Evolutionary conservation across 2,797 vertebrate genomes (phyloP), one percentile per base, ranked within the genome.

Genomic region (Argentina silus): DNA sequence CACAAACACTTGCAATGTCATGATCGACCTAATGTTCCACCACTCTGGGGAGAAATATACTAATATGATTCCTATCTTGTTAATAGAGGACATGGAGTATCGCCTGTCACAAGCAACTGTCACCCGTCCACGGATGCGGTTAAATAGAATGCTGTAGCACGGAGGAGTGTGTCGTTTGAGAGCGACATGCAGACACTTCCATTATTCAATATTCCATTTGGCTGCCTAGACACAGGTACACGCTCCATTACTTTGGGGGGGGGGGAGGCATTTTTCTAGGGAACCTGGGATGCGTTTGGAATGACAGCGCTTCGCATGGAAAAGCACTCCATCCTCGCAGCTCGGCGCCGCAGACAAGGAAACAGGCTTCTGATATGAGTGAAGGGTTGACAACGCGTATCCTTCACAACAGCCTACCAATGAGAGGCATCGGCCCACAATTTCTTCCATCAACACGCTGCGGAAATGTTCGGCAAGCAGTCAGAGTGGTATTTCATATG

Each of bases 151-250:
- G 83, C 80, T 81, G 9, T 45, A 23, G 19, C 21, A 78, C 69
- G 48, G 70, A 82, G 72, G 80, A 77, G 47, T 64, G 65, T 82
- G 76, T 77, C 71, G 81, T 71, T 77, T 51, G 63, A 79, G 67
- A 81, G 69, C 72, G 68, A 77, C 59, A 75, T n/a, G 2, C 70
- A 82, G 73, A 85, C 63, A n/a, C 74, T 64, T 78, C 75, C 60
- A 90, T 91, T 85, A 89, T 82, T 91, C 85, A 85, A 86, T 83
- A 86, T 87, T 86, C 81, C 81, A 87, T 86, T 87, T 82, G 63
- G 74, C 76, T 76, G 76, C n/a, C 75, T 27, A 74, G 79, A 87
- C 82, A 65, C 53, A 74, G 78, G 79, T 80, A 82, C 78, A 83
- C 75, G 81, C 83, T 86, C 88, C 86, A 83, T 88, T 84, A 83